Base-by-base conservation (phyloP, 2,888 invertebrate genomes). In the Perizoma flavofasciatum region DNA sequence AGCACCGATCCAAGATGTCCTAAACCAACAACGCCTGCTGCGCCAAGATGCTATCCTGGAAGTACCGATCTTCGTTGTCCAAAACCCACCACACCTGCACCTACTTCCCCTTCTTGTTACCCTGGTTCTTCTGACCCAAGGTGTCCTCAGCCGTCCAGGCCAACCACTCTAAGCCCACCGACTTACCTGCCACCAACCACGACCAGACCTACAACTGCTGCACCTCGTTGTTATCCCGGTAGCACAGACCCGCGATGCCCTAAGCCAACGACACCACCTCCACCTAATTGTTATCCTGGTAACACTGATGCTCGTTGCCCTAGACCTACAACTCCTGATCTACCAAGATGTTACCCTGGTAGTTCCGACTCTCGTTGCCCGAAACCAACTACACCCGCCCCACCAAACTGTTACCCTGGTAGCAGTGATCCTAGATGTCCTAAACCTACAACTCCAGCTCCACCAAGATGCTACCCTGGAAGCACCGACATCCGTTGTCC, bases 1-100 rank as follows among this genome's bases (percentile, higher is more conserved):
- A 80, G 83, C 4, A 70, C 75, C 4, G 78, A 89, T 69, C 82
- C 84, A 0, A 65, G 75, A 3, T 87, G 88, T 50, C 86, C 83
- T 8, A 74, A 72, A 66, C 77, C 77, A 45, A 71, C 70, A 0
- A 68, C 70, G 1, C 63, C 69, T 5, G 65, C 41, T 0, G 57
- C 68, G 5, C 72, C 66, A 0, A 35, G 37, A 70, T 55, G 4
- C 40, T 69, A 34, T 56, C 66, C 70, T 0, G 66, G 70, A 0
- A 67, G 57, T 5, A 59, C 63, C 0, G 72, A 72, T 32, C 57
- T 67, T 0, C 53, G 68, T 0, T 71, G 71, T 39, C 71, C 71
- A 5, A 63, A 65, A 55, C 74, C 78, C 5, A 69, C 80, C 0
- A 77, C 77, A 5, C 66, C 76, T 5, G 64, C 55, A 8, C 68